Base-by-base conservation (phyloP, 2,888 invertebrate genomes). In the Piscicola geometra region DNA sequence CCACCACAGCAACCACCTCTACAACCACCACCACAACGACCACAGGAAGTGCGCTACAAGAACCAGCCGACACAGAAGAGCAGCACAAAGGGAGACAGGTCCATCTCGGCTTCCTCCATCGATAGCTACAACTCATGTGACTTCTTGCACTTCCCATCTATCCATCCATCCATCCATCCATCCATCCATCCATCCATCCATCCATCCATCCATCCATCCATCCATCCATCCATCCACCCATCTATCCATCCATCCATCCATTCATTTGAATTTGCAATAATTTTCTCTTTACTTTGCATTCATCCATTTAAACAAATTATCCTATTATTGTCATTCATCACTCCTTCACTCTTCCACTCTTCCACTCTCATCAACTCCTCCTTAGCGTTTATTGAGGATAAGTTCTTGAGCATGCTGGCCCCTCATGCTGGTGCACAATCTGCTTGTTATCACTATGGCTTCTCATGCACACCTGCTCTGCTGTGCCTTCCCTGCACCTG, bases 51-150 rank as follows among this genome's bases (percentile, higher is more conserved):
- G 66, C 84, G 84, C 78, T 82, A 82, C 79, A 83, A 81, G 80
- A 78, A 76, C 35, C 80, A 81, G 84, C 82, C 81, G 73, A 83
- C 82, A 77, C 83, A 81, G 79, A 80, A 81, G 93, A 93, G 88
- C 81, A 89, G 94, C 74, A 41, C 15, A 5, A 93, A 94, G 84
- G 88, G 94, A 75, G 94, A 93, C 84, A 89, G 95, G 78, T 94
- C 94, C 0, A 88, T 94, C 33, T 95, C 95, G 18, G 94, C 94
- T 1, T 94, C 94, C 9, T 95, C 95, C 52, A 93, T 93, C 75
- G 95, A 95, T 86, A 94, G 94, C 32, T 95, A 94, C 87, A 94
- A 94, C 86, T 94, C 94, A 80, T 90, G 92, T 92, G n/a, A n/a
- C n/a, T n/a, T n/a, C n/a, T n/a, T n/a, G n/a, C n/a, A n/a, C n/a